These are phyloP conservation scores for Cyrtorhinus lividipennis DNA, from an alignment of 1,140 invertebrate genomes.

Conservation along the genomic window DNA sequence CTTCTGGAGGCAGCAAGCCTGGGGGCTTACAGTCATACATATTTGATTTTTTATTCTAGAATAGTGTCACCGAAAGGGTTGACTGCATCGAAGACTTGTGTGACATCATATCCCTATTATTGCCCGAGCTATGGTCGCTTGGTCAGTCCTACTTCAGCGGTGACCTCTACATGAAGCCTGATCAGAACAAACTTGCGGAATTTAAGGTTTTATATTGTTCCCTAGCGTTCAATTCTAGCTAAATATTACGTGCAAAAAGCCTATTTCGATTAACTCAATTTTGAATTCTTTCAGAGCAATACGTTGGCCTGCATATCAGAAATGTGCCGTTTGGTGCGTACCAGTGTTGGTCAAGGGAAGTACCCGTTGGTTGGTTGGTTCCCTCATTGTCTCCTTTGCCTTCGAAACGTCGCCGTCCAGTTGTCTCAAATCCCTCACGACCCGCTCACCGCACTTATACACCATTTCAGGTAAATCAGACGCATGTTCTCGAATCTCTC, in stretches of 20 bases:
- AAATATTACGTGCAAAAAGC: not conserved
- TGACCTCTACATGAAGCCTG: slow-evolving; percentile 56
- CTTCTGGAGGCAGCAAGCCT: not conserved
- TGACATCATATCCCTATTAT: slow-evolving; percentile 47
- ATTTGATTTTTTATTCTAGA: not conserved
- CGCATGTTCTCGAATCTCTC: not conserved
- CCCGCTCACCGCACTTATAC: slow-evolving; percentile 4
- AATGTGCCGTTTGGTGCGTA: slow-evolving; percentile 14
- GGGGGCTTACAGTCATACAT: no score
- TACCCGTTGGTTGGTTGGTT: slow-evolving; percentile 49
- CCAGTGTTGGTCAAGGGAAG: not conserved
- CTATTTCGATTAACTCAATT: not conserved
- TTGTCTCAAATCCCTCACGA: slow-evolving; percentile 12
- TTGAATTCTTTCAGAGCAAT: slow-evolving; percentile 22
- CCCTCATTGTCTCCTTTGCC: slow-evolving; percentile 57
- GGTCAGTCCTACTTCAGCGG: slow-evolving; percentile 80
- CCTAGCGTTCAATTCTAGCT: not conserved
- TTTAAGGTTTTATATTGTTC: slow-evolving; percentile 42
- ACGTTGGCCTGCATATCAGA: slow-evolving; percentile 13
- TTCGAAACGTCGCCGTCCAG: slow-evolving; percentile 34
- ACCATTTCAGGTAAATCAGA: slow-evolving; percentile 1
- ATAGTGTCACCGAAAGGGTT: slow-evolving; percentile 32
- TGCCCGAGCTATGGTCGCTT: slow-evolving; percentile 77
- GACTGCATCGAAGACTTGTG: slow-evolving; percentile 59
- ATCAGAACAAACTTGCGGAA: slow-evolving; percentile 48